Conservation (phyloP, 2,113 vertebrate species). For the Macaca fascicularis region T2T-MFA8v1.1 NC_088391.1:51809001-51809500, state of each 20-base stretch:
- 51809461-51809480: neutral
- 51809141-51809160: neutral
- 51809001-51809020: neutral
- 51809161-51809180: neutral
- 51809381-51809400: neutral
- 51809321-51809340: neutral
- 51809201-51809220: neutral
- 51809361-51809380: neutral
- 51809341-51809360: neutral
- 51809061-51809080: neutral
- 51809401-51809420: neutral
- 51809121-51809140: neutral
- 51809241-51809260: neutral
- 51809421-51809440: neutral
- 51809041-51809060: neutral
- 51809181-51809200: neutral
- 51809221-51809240: neutral
- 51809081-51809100: neutral
- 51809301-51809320: neutral
- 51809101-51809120: neutral
- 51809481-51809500: neutral
- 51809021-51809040: neutral
- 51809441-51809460: neutral
- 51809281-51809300: neutral
- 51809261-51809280: neutral